Base-by-base conservation (phyloP, 2,797 vertebrate species). In the Loris lydekkerianus region DNA sequence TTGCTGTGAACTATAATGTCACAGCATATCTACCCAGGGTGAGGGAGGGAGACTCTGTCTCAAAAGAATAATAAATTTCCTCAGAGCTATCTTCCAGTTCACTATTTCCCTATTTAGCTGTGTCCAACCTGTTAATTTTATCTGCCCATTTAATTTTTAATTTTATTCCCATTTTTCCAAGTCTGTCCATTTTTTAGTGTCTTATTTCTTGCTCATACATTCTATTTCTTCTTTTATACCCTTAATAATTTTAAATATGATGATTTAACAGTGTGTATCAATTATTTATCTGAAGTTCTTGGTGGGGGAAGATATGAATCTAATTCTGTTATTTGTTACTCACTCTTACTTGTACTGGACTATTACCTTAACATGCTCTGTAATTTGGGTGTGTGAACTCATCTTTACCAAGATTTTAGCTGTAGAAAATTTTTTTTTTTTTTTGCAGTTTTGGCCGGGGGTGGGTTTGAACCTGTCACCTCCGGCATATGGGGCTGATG, bases 221-320 rank as follows among this genome's bases (percentile, higher is more conserved):
- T 76, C 14, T 60, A 27, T 60, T 34, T 93, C 27, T 75, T 89
- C 27, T 83, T 56, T 91, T 21, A 78, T 77, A 20, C 46, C 46
- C 17, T 70, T 70, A 80, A 46, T 49, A 93, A 82, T 20, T 90
- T 90, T 61, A 86, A 96, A 86, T 7, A 91, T 65, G 29, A 82
- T 56, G 11, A 67, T 49, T 31, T 93, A 34, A 77, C 1, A 31
- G 61, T 56, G 1, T 46, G 9, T 77, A 87, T 88, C 27, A 75
- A 69, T 58, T n/a, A 90, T 60, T n/a, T 89, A 72, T 37, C 46
- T 73, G 10, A 67, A 87, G 49, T 77, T 86, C 40, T 86, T 65
- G 40, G 5, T 29, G 49, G 14, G 34, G 40, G 6, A 1, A 3
- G 23, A 53, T 53, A 1, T 37, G 60, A 4, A 67, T 37, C 10